Evolutionary conservation across 2,797 vertebrate species (phyloP), one percentile per base, ranked within the genome.

Genomic region (Phyllotis vaccarum): DNA sequence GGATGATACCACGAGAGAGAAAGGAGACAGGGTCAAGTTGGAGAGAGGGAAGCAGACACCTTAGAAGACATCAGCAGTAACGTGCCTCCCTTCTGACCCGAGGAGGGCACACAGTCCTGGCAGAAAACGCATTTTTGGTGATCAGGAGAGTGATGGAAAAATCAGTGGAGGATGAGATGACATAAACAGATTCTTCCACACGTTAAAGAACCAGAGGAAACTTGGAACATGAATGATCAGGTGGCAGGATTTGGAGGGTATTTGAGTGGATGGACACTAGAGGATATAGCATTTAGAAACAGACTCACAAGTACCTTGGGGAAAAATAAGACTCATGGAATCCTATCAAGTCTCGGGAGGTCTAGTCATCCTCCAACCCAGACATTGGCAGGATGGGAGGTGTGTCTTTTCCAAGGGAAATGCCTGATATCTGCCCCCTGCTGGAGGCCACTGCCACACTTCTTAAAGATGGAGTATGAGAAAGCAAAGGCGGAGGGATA

Each of bases 361-460:
- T 49, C 46, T 49, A 49, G 46, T 40, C 21, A 2, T 74, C 64
- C n/a, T 34, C 19, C 16, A 29, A 66, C 58, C 46, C 80, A 54
- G 46, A 95, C 75, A 21, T 21, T 82, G 81, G 70, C 86, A 31
- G 43, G 86, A 79, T 68, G 75, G 3, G 86, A 94, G 93, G 37
- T 11, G 6, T 40, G 40, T 89, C 95, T n/a, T 97, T 97, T 58
- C 80, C 17, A 66, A 78, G 72, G 40, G 66, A 95, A 78, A 89
- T 21, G 91, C 96, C 97, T 96, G 52, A 89, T 37, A 78, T 81
- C 98, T 98, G 96, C 98, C 98, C 98, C 96, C 98, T 98, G 92
- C 97, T 98, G 98, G 98, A 97, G 76, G 14, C 52, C 94, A 87
- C 94, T 86, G 68, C 89, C 87, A 93, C 74, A 10, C 46, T 93